Evolutionary conservation across 2,888 invertebrate genomes (phyloP).

Genomic region (Epinotia ramella): DNA sequence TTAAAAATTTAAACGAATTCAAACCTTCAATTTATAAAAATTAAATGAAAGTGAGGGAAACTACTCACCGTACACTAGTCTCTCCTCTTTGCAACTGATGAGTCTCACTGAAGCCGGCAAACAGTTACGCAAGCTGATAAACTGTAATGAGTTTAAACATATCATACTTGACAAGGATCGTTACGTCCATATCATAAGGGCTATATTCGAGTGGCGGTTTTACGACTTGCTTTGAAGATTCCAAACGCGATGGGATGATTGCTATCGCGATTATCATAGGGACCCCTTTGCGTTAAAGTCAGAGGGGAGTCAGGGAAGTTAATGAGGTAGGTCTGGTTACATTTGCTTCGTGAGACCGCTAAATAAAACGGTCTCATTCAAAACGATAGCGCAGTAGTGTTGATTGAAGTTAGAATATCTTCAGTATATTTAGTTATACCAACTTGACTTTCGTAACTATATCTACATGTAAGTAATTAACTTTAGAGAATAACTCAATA

Average conservation of each 20-base stretch:
- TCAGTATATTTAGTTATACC: not conserved
- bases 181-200: not conserved
- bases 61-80: slow-evolving; percentile 40
- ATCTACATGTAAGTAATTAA: too few species aligned
- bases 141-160: slow-evolving; percentile 21
- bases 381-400: not conserved
- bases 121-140: slow-evolving; percentile 39
- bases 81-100: slow-evolving; percentile 38
- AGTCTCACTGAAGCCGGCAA: slow-evolving; percentile 15
- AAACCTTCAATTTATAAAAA: not conserved
- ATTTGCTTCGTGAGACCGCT: not conserved
- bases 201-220: not conserved
- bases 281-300: slow-evolving; percentile 13
- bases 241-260: slow-evolving; percentile 13
- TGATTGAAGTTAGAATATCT: not conserved
- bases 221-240: slow-evolving; percentile 6
- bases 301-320: slow-evolving; percentile 12
- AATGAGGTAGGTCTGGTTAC: not conserved
- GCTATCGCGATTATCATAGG: slow-evolving; percentile 34
- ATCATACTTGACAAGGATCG: not conserved
- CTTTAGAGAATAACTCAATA: too few species aligned
- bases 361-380: too few species aligned
- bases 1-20: not conserved
- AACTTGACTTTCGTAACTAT: not conserved
- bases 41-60: slow-evolving; percentile 10